Percentiles rank a stretch among this genome's conserved stretches.
Evolutionary conservation across 1,140 invertebrate genomes (phyloP).

Genomic region (Gonatopus flavifemur): DNA sequence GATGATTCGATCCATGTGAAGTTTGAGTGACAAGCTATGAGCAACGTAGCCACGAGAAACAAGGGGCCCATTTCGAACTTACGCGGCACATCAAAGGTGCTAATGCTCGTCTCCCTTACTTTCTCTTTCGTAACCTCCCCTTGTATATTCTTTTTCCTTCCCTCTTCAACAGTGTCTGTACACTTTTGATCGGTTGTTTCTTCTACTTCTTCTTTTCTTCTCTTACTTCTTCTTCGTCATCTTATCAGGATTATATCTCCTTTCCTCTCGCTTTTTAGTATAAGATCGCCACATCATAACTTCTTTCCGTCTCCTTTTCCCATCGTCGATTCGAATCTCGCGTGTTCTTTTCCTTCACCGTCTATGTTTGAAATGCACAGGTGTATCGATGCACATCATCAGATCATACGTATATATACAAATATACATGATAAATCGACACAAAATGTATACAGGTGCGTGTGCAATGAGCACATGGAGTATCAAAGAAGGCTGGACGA

Average conservation of each 20-base stretch:
- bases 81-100: slow-evolving; percentile 53
- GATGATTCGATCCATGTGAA: slow-evolving; percentile 42
- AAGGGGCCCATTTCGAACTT: slow-evolving; percentile 23
- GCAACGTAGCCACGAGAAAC: slow-evolving; percentile 34
- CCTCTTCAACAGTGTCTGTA: slow-evolving; percentile 8
- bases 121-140: slow-evolving; percentile 12
- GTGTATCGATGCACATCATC: too few species aligned
- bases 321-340: slow-evolving; percentile 14
- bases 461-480: too few species aligned
- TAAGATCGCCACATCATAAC: too few species aligned
- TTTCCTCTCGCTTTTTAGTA: too few species aligned
- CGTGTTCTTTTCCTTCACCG: neutral
- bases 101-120: slow-evolving; percentile 31
- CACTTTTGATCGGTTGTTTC: slow-evolving; percentile 1
- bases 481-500: too few species aligned
- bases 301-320: slow-evolving; percentile 22
- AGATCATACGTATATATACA: too few species aligned
- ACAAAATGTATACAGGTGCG: too few species aligned
- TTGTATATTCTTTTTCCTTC: slow-evolving; percentile 15
- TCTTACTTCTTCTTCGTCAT: neutral
- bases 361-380: neutral
- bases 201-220: neutral
- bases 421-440: too few species aligned
- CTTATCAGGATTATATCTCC: too few species aligned
- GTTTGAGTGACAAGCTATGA: slow-evolving; percentile 52